Evolutionary conservation across 2,888 invertebrate species (phyloP), one percentile per base, ranked within the genome.

Genomic region (Calliphora vomitoria): DNA sequence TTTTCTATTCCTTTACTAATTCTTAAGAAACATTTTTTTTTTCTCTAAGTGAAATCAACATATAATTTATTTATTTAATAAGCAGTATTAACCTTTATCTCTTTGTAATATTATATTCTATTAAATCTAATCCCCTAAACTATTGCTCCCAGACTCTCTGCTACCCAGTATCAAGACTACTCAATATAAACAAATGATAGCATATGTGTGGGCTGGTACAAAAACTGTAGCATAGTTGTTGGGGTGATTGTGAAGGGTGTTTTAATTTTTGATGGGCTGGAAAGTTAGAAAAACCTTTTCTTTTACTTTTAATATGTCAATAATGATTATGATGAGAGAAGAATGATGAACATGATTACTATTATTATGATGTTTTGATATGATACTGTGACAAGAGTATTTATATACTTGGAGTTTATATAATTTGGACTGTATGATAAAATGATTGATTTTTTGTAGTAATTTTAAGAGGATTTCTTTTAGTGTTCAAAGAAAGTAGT

Each of bases 351-450:
- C 18, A 18, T 68, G 50, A 75, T 47, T 68, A 58, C 55, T 47
- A 75, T 50, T 75, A 75, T 69, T 60, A 75, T 18, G n/a, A 60
- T 75, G 68, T 68, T 38, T 75, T 75, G 38, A 58, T 75, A 68
- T 68, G 47, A 60, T 75, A 50, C 47, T 75, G 38, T 60, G 38
- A 76, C 8, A 50, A 35, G 58, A 69, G 47, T 58, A 55, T 62
- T 18, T 47, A 18, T 8, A n/a, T n/a, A n/a, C n/a, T n/a, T n/a
- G n/a, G n/a, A n/a, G n/a, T n/a, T n/a, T n/a, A n/a, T n/a, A 3
- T 15, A 60, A 31, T 0, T 8, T n/a, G 10, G 6, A 10, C 8
- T 31, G 31, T 31, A 47, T 25, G 8, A 8, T 10, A 20, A 69
- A 50, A 31, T 50, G 25, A 50, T 31, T 69, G 47, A 47, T 31